These are phyloP conservation scores for Cottus gobio DNA, from an alignment of 2,113 vertebrate genomes.

Conservation along the genomic window DNA sequence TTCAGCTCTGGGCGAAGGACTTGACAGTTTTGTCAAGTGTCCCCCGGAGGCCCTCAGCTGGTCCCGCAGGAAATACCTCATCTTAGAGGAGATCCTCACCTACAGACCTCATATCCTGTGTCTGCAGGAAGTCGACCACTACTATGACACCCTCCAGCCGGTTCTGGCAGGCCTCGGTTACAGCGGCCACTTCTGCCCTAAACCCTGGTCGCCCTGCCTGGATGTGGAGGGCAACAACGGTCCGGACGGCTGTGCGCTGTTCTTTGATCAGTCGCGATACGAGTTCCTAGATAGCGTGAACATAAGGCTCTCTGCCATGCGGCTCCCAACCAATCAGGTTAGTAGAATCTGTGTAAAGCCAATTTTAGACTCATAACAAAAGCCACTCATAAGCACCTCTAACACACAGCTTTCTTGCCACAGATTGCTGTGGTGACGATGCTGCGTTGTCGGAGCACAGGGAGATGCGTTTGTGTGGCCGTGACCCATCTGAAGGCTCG, in stretches of 20 bases:
- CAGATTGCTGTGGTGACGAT: conserved; percentile 90
- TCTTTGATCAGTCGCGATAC: conserved; percentile 89
- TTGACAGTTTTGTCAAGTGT: conserved; percentile 93
- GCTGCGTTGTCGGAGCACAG: conserved; percentile 85
- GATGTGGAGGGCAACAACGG: conserved; percentile 94
- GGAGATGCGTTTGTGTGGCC: conserved; percentile 84
- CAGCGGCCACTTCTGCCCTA: conserved; percentile 91
- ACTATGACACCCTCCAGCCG: conserved; percentile 94
- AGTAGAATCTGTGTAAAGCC: background rate
- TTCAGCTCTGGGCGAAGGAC: conserved; percentile 95
- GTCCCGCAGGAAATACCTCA: conserved; percentile 95
- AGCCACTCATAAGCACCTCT: background rate
- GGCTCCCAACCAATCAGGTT: conserved; percentile 93
- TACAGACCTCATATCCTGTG: conserved; percentile 94
- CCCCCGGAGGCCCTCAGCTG: conserved; percentile 93
- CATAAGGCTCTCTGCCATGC: conserved; percentile 88
- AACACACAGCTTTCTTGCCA: background rate
- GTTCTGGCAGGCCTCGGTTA: conserved; percentile 92
- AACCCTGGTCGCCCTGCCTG: conserved; percentile 94
- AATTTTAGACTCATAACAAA: background rate
- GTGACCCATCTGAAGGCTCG: conserved; percentile 96
- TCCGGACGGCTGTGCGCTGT: conserved; percentile 95
- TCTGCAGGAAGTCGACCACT: conserved; percentile 98
- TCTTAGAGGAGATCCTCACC: conserved; percentile 94
- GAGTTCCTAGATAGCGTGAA: conserved; percentile 84